Conservation (phyloP, 2,888 invertebrate species). For the Eristalis tenax region DNA sequence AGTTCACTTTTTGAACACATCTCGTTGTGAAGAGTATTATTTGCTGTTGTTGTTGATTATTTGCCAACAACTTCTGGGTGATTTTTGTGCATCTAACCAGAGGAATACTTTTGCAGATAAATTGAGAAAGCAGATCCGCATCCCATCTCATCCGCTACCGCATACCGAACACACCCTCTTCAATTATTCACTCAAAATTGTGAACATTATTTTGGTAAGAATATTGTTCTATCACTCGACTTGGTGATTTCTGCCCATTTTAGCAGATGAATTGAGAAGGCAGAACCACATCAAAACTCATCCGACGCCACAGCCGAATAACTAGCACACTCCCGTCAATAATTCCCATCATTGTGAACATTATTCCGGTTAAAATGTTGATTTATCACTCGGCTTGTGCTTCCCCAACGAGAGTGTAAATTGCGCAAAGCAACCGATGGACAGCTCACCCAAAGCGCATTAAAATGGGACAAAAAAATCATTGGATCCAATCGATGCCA, state of each 20-base stretch:
- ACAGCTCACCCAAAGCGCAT: not conserved
- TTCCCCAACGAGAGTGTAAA: not conserved
- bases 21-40: no score
- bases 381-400: not conserved
- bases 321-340: not conserved
- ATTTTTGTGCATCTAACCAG: no score
- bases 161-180: not conserved
- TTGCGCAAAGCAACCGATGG: not conserved
- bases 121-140: no score
- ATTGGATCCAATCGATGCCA: constrained; percentile 34
- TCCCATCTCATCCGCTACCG: no score
- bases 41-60: no score
- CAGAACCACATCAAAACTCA: no score
- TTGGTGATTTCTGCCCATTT: no score
- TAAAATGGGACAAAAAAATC: not conserved
- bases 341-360: not conserved
- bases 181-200: not conserved
- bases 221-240: not conserved
- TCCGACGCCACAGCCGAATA: no score
- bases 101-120: no score
- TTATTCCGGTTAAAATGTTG: not conserved
- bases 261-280: no score
- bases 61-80: no score
- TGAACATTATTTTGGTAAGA: not conserved
- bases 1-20: no score